Base-by-base conservation (phyloP, 1,140 invertebrate genomes). In the Scaptomyza hsui region DNA sequence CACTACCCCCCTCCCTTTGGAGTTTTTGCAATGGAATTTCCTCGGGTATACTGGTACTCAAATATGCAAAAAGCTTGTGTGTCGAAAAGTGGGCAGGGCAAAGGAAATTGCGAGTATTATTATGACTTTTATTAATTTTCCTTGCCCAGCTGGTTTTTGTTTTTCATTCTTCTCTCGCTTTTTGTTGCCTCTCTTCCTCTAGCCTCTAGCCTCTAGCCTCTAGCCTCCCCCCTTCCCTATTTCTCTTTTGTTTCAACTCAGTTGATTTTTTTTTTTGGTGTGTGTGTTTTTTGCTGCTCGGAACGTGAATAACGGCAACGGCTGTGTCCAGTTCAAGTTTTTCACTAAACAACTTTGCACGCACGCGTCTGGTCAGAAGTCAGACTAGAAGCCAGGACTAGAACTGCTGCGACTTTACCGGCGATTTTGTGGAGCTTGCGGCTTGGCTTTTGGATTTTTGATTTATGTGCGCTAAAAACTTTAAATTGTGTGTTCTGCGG, bases 51-150 rank as follows among this genome's bases (percentile, higher is more conserved):
- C 18, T 65, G 52, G 42, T n/a, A 44, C 24, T 68, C 42, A 72
- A 72, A 68, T 72, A 82, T 78, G 64, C 49, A 75, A 73, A 77
- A 71, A 72, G 72, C 78, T 71, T 75, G 55, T 75, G 55, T 61
- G 68, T 45, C 61, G 68, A 61, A 69, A 64, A 37, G 61, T 61
- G 56, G 75, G 79, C 61, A 57, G 62, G 48, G 67, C 49, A 75
- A 82, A 88, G 82, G 83, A 88, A 88, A 78, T 88, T 88, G 78
- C 82, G 78, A 88, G 82, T 78, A 88, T 88, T 88, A 88, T 88
- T 88, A 88, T 80, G 82, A 88, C 82, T 88, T 88, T 88, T 88
- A 88, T 88, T 88, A 88, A 88, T 88, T 88, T 88, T 88, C 74
- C 70, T 63, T 67, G 61, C 56, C 56, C 42, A 42, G 55, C 26